Evolutionary conservation across 2,113 vertebrate genomes (phyloP).

Genomic region (Peromyscus leucopus): DNA sequence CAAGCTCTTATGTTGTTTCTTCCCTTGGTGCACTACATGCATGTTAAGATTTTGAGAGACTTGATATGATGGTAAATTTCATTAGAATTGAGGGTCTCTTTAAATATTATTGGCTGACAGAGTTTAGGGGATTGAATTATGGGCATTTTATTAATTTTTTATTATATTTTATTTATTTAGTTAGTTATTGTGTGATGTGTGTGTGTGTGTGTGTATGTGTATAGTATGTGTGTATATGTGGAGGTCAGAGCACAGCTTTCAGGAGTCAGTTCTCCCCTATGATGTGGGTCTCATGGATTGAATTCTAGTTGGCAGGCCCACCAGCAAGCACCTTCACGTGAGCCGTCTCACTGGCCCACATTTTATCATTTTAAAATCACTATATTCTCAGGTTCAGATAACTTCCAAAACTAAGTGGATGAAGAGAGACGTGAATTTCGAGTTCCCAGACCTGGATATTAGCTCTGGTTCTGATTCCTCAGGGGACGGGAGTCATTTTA

Average conservation of each 20-base stretch:
- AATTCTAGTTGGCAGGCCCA: neutral
- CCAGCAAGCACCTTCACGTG: neutral
- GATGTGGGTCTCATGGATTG: too few relatives aligned
- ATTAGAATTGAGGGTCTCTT: neutral
- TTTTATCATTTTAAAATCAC: neutral
- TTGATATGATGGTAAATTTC: neutral
- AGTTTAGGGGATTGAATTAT: neutral
- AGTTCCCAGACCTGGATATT: neutral
- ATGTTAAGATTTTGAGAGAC: neutral
- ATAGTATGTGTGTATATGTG: neutral
- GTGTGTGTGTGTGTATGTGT: neutral
- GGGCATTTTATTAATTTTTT: conserved; percentile 9
- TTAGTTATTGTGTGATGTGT: neutral
- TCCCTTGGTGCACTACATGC: neutral
- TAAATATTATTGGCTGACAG: neutral
- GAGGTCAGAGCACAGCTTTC: neutral
- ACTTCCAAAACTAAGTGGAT: neutral
- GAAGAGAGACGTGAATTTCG: neutral
- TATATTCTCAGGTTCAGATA: neutral
- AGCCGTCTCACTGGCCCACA: neutral
- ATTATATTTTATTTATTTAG: neutral
- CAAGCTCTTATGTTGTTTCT: neutral
- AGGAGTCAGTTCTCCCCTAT: neutral
- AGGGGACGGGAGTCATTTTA: neutral
- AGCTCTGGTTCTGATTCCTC: neutral